Evolutionary conservation across 2,113 vertebrate species (phyloP).

Genomic region (Atherinomorus stipes): DNA sequence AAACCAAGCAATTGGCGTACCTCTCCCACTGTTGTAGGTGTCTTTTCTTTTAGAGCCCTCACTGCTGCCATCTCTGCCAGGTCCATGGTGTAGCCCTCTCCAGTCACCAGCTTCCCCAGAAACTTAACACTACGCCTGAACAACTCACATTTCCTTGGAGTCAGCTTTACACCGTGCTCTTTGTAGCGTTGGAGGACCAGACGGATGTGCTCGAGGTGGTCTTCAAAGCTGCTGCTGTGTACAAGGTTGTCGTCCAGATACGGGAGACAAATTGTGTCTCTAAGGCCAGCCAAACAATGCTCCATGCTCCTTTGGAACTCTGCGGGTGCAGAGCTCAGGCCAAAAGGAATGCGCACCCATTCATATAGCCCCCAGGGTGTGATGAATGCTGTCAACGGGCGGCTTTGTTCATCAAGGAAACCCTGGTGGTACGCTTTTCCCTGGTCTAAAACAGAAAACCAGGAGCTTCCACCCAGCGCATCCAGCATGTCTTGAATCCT

Average conservation of each 20-base stretch:
- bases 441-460: too few relatives aligned
- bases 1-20: slow-evolving; percentile 15
- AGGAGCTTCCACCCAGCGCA: too few relatives aligned
- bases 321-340: neutral
- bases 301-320: slow-evolving; percentile 11
- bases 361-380: too few relatives aligned
- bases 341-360: too few relatives aligned
- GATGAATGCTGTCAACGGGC: too few relatives aligned
- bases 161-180: slow-evolving; percentile 9
- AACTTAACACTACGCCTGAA: slow-evolving; percentile 4
- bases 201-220: neutral
- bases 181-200: slow-evolving; percentile 10
- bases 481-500: too few relatives aligned
- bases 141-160: slow-evolving; percentile 11
- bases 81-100: neutral
- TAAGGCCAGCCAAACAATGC: slow-evolving; percentile 7
- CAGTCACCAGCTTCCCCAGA: neutral
- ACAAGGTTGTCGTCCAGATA: slow-evolving; percentile 12
- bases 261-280: slow-evolving; percentile 1
- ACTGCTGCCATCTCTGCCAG: slow-evolving; percentile 2
- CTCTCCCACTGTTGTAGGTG: slow-evolving; percentile 1
- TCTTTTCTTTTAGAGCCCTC: slow-evolving; percentile 2
- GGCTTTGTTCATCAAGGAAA: too few relatives aligned
- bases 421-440: too few relatives aligned
- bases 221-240: slow-evolving; percentile 1